Evolutionary conservation across 92 coral and sea anemone genomes (phyloP).

Genomic region (Porites divaricata): DNA sequence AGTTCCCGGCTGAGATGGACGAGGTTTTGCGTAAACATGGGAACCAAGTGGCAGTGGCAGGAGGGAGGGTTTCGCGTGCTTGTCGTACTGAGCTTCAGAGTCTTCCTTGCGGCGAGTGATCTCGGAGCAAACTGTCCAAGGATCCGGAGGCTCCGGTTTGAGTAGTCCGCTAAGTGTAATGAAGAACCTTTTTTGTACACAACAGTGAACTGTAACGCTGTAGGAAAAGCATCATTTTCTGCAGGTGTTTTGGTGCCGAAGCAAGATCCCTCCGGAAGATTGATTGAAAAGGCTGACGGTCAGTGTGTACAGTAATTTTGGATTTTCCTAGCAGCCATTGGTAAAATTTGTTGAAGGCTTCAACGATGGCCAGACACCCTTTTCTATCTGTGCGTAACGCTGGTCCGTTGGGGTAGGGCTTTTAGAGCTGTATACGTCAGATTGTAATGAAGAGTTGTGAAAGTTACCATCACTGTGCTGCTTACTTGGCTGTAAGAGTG

Average conservation of each 20-base stretch:
- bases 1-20: too few species aligned
- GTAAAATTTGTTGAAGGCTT: slow-evolving; percentile 61
- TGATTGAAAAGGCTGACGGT: slow-evolving; percentile 58
- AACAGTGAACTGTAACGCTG: slow-evolving; percentile 48
- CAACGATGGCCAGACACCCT: slow-evolving; percentile 64
- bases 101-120: slow-evolving; percentile 17
- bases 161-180: slow-evolving; percentile 52
- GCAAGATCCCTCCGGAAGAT: slow-evolving; percentile 50
- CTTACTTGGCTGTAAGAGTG: slow-evolving; percentile 49
- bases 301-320: slow-evolving; percentile 57
- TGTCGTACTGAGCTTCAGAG: slow-evolving; percentile 50
- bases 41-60: slow-evolving; percentile 29
- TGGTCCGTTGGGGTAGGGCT: slow-evolving; percentile 55
- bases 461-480: slow-evolving; percentile 13
- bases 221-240: slow-evolving; percentile 65
- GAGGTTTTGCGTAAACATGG: too few species aligned
- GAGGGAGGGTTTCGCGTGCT: slow-evolving; percentile 27
- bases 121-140: slow-evolving; percentile 30
- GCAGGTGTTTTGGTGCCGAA: slow-evolving; percentile 55
- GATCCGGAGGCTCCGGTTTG: slow-evolving; percentile 37
- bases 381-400: slow-evolving; percentile 49
- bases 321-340: slow-evolving; percentile 58
- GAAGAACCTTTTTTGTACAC: slow-evolving; percentile 51
- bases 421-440: slow-evolving; percentile 51
- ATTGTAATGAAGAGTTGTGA: slow-evolving; percentile 45